Base-by-base conservation (phyloP, 2,113 vertebrate genomes). In the Periophthalmus modestus region DNA sequence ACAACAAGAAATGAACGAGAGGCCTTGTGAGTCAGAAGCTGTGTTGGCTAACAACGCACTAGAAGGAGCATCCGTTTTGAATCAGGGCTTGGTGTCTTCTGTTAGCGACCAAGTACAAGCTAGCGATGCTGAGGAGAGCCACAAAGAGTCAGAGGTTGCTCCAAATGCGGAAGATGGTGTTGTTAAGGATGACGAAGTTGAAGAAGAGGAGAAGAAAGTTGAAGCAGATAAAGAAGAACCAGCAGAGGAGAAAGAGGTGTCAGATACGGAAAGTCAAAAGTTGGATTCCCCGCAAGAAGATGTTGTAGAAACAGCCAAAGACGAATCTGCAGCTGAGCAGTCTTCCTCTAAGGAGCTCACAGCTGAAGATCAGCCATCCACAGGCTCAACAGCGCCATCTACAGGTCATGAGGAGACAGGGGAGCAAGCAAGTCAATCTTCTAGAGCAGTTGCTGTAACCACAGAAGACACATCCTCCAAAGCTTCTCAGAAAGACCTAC, bases 71-170 rank as follows among this genome's bases (percentile, higher is more conserved):
- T 89, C 89, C 0, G 67, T 79, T 47, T n/a, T 75, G 63, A 85
- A 69, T 18, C 89, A 94, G 61, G 82, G 83, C 50, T 54, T 73
- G 39, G 70, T 78, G 78, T 91, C 91, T 23, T 68, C 89, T 58
- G 73, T 84, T 36, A 88, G 83, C 13, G 87, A 90, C 72, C 87
- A 86, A 33, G 52, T 75, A 24, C 82, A 57, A 4, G 69, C 69
- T 0, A 88, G 85, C 23, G 85, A 89, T 21, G 73, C 69, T 3
- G 84, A 88, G 14, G 86, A 91, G 34, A 87, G 87, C 73, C 81
- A 90, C 78, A 92, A 81, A 66, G 92, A 92, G 74, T 82, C 79
- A 61, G 91, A 91, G 14, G 83, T 89, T 46, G 88, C 87, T 70
- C 65, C 69, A 10, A 62, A 79, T 0, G 73, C 57, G 36, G 81